Evolutionary conservation across 2,888 invertebrate species (phyloP), one percentile per base, ranked within the genome.

Genomic region (Apamea epomidion): DNA sequence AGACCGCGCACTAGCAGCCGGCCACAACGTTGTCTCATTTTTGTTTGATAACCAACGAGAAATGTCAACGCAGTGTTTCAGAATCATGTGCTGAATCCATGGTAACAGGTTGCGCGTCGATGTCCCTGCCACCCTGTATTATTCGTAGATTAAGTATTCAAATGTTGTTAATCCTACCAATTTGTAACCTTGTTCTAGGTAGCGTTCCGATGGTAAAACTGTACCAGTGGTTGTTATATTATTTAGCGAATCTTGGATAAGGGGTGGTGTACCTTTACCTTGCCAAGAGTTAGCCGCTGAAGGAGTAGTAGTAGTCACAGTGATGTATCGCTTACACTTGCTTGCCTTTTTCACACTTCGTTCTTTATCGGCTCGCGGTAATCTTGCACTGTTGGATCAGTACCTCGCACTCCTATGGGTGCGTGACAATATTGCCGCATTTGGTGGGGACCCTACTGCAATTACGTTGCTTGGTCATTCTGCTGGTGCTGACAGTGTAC

Each of bases 321-420:
- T 98, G 45, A 97, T 98, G 88, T 98, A 98, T 93, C 97, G 98
- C 54, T 97, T 98, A 58, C 98, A 98, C 91, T 96, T 98, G 51
- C 97, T 98, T 87, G 98, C 98, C 8, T 98, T 98, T 95, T 97
- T 98, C 84, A 97, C 97, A 54, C 92, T 98, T 84, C 97, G 97
- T 58, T 95, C 96, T 14, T 88, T 94, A 67, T 96, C 97, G 86
- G 97, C 98, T 6, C 97, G 98, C 0, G 99, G 99, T 0, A 99
- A 99, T 94, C 98, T 98, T 82, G 99, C 99, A 0, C 94, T 99
- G 74, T 97, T 98, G 89, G 99, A 99, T 94, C 99, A 99, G 92
- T 98, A 98, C 90, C 95, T 99, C 93, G 99, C 98, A 0, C 95
- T 99, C 79, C 91, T 98, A 69, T 98, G 98, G 98, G 97, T 98